These are phyloP conservation scores for Telmatherina bonti DNA, from an alignment of 2,797 vertebrate genomes.

Conservation along the genomic window DNA sequence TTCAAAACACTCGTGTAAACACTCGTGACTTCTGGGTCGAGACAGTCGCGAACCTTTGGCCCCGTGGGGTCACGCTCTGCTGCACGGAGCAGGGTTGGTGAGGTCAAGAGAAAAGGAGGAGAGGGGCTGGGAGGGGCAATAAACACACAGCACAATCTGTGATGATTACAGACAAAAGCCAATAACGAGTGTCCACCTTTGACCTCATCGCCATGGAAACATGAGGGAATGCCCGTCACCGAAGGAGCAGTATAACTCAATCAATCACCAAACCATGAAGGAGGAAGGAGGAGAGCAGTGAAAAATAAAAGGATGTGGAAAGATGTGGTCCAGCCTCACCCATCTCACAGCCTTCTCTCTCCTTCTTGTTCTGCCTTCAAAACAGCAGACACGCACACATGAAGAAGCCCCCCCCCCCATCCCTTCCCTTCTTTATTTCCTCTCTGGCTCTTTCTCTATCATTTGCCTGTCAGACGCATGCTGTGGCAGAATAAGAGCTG, in stretches of 20 bases:
- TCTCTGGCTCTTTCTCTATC: constrained; percentile 61
- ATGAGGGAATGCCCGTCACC: constrained; percentile 73
- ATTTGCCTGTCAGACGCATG: constrained; percentile 73
- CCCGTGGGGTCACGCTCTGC: constrained; percentile 52
- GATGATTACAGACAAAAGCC: constrained; percentile 82
- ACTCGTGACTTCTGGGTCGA: constrained; percentile 64
- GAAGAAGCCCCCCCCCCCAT: not conserved
- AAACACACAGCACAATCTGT: constrained; percentile 71
- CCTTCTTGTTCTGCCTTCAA: constrained; percentile 45
- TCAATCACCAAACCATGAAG: constrained; percentile 49
- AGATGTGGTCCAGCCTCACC: constrained; percentile 41
- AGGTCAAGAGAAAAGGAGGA: constrained; percentile 61
- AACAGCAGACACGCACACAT: constrained; percentile 44
- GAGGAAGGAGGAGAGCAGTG: constrained; percentile 3
- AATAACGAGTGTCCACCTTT: constrained; percentile 78
- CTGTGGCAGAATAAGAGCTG: constrained; percentile 75
- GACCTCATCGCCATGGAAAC: constrained; percentile 78
- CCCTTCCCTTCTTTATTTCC: not conserved
- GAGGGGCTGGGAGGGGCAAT: constrained; percentile 48
- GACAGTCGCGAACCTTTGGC: constrained; percentile 52
- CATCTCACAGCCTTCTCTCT: constrained; percentile 25
- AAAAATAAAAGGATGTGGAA: constrained; percentile 5
- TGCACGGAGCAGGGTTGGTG: constrained; percentile 34
- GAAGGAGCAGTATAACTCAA: constrained; percentile 72
- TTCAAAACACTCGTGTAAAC: constrained; percentile 55